Base-by-base conservation (phyloP, 2,797 vertebrate species). In the Luscinia luscinia region DNA sequence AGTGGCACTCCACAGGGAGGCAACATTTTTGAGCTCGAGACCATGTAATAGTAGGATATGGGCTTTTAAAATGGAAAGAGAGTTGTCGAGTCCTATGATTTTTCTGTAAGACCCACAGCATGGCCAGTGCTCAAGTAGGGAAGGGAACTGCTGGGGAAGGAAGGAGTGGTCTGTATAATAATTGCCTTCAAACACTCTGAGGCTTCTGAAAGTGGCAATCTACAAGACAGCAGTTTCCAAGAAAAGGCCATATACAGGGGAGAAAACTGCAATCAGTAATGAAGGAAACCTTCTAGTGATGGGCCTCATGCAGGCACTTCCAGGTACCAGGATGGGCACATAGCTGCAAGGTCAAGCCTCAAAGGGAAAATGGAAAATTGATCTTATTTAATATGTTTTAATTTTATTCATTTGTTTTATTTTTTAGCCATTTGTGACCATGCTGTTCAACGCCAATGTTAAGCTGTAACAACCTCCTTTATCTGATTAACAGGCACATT, bases 21-120 rank as follows among this genome's bases (percentile, higher is more conserved):
- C 64, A 77, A 81, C 45, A 24, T 78, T 93, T 94, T 69, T 68
- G 75, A 84, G 75, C 85, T 93, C 61, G 80, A 91, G 76, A 57
- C 70, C 55, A 49, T 15, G 43, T 91, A 94, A 88, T 54, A 66
- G 72, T 72, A 49, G 75, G 68, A 74, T 89, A 74, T 81, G 69
- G 54, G 70, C 87, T 96, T 94, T 91, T 86, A 48, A 90, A 78
- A 76, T 66, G 59, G 90, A 81, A 93, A 69, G 46, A 48, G 69
- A 82, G 45, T 55, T 81, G 85, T 88, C 5, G 32, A 76, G 66
- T 27, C 58, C 84, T 76, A 17, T 51, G 73, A 90, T 94, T 94
- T 90, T 86, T 72, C 23, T 38, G 62, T 51, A 73, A 84, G 54
- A 38, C 66, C 77, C 1, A 6, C 3, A 3, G 66, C 70, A 66